Base-by-base conservation (phyloP, 2,888 invertebrate genomes). In the Hoplodrina ambigua region DNA sequence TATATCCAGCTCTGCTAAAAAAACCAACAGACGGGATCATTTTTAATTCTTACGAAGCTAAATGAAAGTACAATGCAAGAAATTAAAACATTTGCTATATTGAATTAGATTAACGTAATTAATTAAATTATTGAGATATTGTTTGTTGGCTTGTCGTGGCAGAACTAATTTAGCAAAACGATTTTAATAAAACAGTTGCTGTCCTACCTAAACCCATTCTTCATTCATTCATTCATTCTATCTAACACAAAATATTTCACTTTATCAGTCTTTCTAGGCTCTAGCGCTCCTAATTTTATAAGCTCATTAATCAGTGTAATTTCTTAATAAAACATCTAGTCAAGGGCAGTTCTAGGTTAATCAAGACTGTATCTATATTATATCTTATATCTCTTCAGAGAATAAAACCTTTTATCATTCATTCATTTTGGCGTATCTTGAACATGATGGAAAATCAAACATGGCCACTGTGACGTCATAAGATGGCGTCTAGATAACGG, bases 271-370 rank as follows among this genome's bases (percentile, higher is more conserved):
- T n/a, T 4, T 49, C 33, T 56, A 60, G 53, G 72, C 53, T 53
- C 17, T 41, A 72, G 49, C 33, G 69, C 54, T 30, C 20, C 58
- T 80, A 78, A 80, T 72, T 80, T 30, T 13, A 30, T 63, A 44
- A 25, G 46, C 55, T 73, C 77, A 77, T 80, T 76, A 69, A 80
- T 73, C 68, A 75, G 52, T 52, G 75, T 72, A 71, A 71, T 68
- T 79, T 50, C 46, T 68, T 79, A 75, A 75, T 68, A 75, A 75
- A 71, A 75, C 50, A 52, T 17, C 17, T 33, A 57, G 62, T 69
- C 54, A 57, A 25, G 53, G 64, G 56, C 71, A 76, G 54, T 64
- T 19, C 30, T 25, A 68, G 59, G 71, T 49, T 75, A 54, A 68
- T 68, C 17, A 68, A 68, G 56, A 50, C 20, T 50, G 53, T 37